A percentile compares a stretch with the other conserved stretches of the same genome.
These are phyloP conservation scores for Calycopis cecrops DNA, from an alignment of 1,140 invertebrate genomes.

Conservation along the genomic window DNA sequence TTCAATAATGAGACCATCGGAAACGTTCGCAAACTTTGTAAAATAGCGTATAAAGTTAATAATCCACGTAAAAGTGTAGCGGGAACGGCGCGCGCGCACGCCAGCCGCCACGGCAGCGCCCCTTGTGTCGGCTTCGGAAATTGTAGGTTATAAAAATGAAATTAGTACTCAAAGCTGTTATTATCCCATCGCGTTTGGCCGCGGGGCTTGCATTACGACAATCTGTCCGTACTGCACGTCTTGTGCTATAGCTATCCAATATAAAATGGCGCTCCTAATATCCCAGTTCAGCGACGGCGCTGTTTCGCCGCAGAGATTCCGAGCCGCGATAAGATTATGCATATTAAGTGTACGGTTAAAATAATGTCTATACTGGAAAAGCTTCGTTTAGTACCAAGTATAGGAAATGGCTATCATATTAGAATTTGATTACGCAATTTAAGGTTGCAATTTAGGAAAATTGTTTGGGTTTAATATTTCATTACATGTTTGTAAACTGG, in stretches of 20 bases:
- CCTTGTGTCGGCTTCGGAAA: slow-evolving; percentile 73
- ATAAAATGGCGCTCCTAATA: slow-evolving; percentile 74
- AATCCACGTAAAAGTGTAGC: slow-evolving; percentile 66
- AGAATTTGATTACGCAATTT: slow-evolving; percentile 6
- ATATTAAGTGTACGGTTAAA: slow-evolving; percentile 70
- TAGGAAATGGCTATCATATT: slow-evolving; percentile 8
- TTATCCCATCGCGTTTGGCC: slow-evolving; percentile 75
- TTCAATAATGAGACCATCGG: slow-evolving; percentile 60
- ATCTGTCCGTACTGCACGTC: slow-evolving; percentile 73
- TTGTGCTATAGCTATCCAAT: slow-evolving; percentile 71
- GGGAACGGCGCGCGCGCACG: slow-evolving; percentile 60
- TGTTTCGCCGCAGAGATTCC: slow-evolving; percentile 65
- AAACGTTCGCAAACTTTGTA: slow-evolving; percentile 68
- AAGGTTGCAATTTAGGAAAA: background rate
- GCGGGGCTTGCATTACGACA: slow-evolving; percentile 72
- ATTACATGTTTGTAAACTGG: no score
- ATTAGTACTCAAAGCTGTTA: slow-evolving; percentile 76
- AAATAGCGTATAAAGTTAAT: slow-evolving; percentile 74
- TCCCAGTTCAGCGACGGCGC: slow-evolving; percentile 64
- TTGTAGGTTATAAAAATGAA: slow-evolving; percentile 76
- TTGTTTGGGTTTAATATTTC: no score
- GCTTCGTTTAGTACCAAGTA: slow-evolving; percentile 31
- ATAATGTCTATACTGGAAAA: slow-evolving; percentile 68
- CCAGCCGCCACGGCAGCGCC: slow-evolving; percentile 58
- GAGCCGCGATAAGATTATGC: slow-evolving; percentile 72